These are phyloP conservation scores for Elanus axillaris DNA, from an alignment of 2,113 vertebrate species.

Conservation along the genomic window DNA sequence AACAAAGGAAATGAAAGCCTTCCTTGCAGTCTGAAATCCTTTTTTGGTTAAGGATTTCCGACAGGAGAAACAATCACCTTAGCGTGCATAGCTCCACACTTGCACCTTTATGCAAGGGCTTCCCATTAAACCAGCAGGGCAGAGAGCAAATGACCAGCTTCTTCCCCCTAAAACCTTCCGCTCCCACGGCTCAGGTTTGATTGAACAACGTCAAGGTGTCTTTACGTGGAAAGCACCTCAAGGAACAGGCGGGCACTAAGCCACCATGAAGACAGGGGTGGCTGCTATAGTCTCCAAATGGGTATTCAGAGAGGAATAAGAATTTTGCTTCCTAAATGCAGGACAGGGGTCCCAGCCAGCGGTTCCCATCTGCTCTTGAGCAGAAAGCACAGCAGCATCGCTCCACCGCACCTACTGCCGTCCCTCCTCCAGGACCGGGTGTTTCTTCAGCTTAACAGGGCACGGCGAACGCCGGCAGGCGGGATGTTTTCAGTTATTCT, in stretches of 20 bases:
- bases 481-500: neutral
- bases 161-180: neutral
- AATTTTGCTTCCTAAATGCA: neutral
- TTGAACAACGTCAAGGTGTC: neutral
- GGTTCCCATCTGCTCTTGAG: neutral
- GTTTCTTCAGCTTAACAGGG: neutral
- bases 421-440: rapidly evolving
- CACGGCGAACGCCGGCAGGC: neutral
- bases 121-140: neutral
- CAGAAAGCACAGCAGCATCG: neutral
- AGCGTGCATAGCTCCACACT: neutral
- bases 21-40: neutral
- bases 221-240: neutral
- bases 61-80: neutral
- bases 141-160: neutral
- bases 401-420: neutral
- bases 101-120: neutral
- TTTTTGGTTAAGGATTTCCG: neutral
- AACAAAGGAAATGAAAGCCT: neutral
- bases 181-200: neutral
- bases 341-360: neutral
- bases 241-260: neutral
- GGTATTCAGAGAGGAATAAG: neutral
- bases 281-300: neutral
- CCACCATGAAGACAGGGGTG: neutral